These are phyloP conservation scores for Callipepla californica DNA, from an alignment of 2,113 vertebrate genomes.

Conservation along the genomic window DNA sequence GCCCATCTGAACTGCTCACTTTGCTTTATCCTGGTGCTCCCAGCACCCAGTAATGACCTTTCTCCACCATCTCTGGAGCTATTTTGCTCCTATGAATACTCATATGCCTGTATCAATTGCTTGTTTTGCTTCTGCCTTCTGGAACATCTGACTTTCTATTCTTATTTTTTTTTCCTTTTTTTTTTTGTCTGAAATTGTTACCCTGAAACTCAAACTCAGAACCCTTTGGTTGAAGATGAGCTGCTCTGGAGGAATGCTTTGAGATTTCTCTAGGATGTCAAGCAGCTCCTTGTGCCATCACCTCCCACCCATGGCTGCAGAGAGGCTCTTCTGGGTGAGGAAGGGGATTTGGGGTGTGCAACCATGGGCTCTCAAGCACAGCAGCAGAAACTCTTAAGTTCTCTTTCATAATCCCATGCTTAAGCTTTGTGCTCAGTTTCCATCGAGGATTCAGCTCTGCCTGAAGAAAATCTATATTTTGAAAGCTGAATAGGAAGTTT, in stretches of 20 bases:
- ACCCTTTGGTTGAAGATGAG: not conserved
- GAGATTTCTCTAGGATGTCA: not conserved
- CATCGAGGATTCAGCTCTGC: not conserved
- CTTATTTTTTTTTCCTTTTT: not conserved
- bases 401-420: not conserved
- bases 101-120: not conserved
- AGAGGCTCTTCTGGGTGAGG: not conserved
- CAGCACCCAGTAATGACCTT: not conserved
- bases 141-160: not conserved
- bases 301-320: too few relatives aligned
- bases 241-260: not conserved
- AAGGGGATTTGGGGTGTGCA: not conserved
- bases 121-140: not conserved
- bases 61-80: rapidly evolving
- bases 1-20: not conserved
- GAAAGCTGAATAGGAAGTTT: not conserved
- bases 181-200: not conserved
- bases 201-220: not conserved
- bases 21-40: not conserved
- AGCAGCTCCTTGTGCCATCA: not conserved
- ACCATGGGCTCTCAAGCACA: not conserved
- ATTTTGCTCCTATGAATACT: rapidly evolving
- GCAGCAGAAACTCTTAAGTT: not conserved
- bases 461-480: not conserved
- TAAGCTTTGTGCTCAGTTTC: not conserved